A percentile compares a stretch with the other conserved stretches of the same genome.
These are phyloP conservation scores for Clarias platycephalus DNA, from an alignment of 2,797 vertebrate genomes.

Conservation along the genomic window DNA sequence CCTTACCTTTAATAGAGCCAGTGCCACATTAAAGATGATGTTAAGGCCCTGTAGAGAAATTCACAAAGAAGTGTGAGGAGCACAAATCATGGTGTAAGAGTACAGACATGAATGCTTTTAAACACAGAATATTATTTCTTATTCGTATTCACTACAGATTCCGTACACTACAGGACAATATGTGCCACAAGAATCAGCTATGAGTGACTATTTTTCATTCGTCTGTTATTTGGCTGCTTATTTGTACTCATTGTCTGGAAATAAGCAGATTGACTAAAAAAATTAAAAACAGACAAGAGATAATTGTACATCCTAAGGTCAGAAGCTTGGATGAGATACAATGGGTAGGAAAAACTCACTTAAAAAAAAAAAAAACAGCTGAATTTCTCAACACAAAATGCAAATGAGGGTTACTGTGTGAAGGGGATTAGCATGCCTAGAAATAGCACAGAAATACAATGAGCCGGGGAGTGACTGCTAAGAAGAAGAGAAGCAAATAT, in stretches of 20 bases:
- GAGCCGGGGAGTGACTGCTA: constrained; percentile 31
- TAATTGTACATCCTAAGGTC: background rate
- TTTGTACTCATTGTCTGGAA: background rate
- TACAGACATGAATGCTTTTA: background rate
- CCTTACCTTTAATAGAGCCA: constrained; percentile 93
- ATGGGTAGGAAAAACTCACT: background rate
- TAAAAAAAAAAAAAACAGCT: background rate
- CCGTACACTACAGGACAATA: background rate
- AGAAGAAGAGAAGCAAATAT: constrained; percentile 29
- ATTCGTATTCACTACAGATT: background rate
- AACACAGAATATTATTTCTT: background rate
- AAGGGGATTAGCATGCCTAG: constrained; percentile 47
- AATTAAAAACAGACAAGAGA: background rate
- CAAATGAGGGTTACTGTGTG: constrained; percentile 34
- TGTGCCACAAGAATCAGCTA: background rate
- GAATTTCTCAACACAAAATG: constrained; percentile 30
- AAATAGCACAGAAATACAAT: constrained; percentile 52
- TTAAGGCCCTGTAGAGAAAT: constrained; percentile 83
- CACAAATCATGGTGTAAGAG: background rate
- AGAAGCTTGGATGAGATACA: background rate
- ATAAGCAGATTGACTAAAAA: background rate
- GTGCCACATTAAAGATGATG: constrained; percentile 96
- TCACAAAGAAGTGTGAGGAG: constrained; percentile 15
- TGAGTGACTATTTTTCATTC: background rate
- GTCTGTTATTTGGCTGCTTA: background rate